Conservation (phyloP, 2,797 vertebrate species). For the Buceros bicornis region DNA sequence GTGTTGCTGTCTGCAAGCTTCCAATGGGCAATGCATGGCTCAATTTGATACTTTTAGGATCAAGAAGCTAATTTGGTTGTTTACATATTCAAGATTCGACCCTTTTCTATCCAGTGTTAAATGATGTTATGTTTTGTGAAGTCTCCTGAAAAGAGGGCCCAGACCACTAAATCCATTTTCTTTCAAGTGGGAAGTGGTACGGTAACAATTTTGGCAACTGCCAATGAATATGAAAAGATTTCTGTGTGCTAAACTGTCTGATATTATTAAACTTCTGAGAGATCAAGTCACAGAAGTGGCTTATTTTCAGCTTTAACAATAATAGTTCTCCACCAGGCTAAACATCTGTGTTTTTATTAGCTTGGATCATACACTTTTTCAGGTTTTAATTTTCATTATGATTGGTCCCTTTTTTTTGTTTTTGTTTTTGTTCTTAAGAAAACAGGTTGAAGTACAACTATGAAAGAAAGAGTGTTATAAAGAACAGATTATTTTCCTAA, state of each 20-base stretch:
- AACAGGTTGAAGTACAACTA: neutral
- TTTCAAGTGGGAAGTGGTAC: neutral
- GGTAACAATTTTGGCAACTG: neutral
- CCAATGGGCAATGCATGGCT: neutral
- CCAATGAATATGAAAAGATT: neutral
- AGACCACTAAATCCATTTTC: neutral
- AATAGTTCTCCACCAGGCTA: neutral
- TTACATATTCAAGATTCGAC: neutral
- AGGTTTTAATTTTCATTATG: neutral
- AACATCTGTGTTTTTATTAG: neutral
- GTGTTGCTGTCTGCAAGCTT: neutral
- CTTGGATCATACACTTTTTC: neutral
- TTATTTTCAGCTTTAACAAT: neutral
- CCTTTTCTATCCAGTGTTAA: neutral
- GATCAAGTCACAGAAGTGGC: neutral
- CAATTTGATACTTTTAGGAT: neutral
- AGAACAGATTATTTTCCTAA: neutral
- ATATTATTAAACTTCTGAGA: neutral
- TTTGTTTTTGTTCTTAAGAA: neutral
- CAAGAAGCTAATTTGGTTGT: neutral
- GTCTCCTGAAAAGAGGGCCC: neutral
- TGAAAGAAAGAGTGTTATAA: neutral
- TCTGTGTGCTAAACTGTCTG: neutral
- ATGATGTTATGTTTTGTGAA: neutral
- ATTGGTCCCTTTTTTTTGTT: neutral